Conservation (phyloP, 2,888 invertebrate species). For the Danaus chrysippus region DNA sequence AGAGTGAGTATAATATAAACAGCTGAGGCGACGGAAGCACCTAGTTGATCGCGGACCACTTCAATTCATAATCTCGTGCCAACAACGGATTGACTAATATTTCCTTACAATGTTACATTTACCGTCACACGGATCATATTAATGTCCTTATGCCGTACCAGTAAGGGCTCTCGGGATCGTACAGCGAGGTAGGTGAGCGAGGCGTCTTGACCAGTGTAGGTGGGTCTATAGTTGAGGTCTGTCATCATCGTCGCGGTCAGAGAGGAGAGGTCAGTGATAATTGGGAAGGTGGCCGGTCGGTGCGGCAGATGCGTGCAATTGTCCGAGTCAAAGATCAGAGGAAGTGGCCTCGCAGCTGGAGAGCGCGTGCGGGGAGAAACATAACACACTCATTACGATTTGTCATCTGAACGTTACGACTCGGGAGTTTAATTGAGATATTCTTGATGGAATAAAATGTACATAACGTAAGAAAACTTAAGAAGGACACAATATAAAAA, state of each 20-base stretch:
- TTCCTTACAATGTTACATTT: constrained; percentile 54
- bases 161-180: constrained; percentile 30
- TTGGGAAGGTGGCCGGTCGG: constrained; percentile 43
- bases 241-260: constrained; percentile 32
- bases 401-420: constrained; percentile 39
- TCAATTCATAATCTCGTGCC: constrained; percentile 75
- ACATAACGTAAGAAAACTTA: too few relatives aligned
- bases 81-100: constrained; percentile 74
- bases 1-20: constrained; percentile 40
- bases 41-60: constrained; percentile 77
- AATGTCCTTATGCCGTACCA: constrained; percentile 8
- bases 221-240: constrained; percentile 35
- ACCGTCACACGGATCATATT: constrained; percentile 22
- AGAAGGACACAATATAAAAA: too few relatives aligned
- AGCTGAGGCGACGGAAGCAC: constrained; percentile 71
- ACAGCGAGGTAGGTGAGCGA: constrained; percentile 35
- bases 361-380: constrained; percentile 56
- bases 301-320: constrained; percentile 73
- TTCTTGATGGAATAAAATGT: too few relatives aligned
- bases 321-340: constrained; percentile 76
- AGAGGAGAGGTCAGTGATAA: constrained; percentile 49
- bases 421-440: neutral
- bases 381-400: constrained; percentile 47
- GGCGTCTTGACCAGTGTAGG: constrained; percentile 39
- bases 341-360: constrained; percentile 58